phyloP scores from a whole-genome alignment of 2,797 vertebrate species.

The Myiotriccus ornatus region DNA sequence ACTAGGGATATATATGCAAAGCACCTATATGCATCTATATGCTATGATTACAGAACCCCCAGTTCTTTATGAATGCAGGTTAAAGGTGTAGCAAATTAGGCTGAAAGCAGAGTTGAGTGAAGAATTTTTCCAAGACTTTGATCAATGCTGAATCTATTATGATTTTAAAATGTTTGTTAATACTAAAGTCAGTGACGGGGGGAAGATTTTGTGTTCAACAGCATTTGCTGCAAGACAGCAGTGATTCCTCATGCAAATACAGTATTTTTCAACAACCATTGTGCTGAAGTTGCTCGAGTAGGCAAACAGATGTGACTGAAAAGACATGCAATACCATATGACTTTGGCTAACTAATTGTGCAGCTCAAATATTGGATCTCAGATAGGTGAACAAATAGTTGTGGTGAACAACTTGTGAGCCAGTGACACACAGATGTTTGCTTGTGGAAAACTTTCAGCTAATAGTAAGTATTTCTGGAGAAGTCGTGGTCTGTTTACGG shows the following conservation, averaged over 20 bases:
- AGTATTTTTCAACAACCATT: not conserved
- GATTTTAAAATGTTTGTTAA: not conserved
- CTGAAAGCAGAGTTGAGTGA: not conserved
- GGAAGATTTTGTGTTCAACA: not conserved
- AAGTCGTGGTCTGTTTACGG: not conserved
- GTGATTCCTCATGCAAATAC: not conserved
- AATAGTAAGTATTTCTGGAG: not conserved
- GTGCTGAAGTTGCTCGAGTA: not conserved
- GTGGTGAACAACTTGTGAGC: not conserved
- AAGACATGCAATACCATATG: not conserved
- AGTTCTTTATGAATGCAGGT: not conserved
- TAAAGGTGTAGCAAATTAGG: not conserved
- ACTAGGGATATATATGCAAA: not conserved
- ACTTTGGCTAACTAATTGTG: not conserved
- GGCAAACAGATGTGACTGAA: not conserved
- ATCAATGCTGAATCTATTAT: not conserved
- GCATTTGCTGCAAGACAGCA: not conserved
- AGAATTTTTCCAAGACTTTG: not conserved
- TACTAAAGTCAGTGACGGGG: not conserved
- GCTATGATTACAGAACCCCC: not conserved
- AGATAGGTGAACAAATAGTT: not conserved
- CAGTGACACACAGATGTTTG: conserved; percentile 15
- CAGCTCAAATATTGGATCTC: not conserved
- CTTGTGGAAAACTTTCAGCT: not conserved
- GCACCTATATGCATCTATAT: no score